Evolutionary conservation across 2,888 invertebrate genomes (phyloP).

Genomic region (Lasiommata megera): DNA sequence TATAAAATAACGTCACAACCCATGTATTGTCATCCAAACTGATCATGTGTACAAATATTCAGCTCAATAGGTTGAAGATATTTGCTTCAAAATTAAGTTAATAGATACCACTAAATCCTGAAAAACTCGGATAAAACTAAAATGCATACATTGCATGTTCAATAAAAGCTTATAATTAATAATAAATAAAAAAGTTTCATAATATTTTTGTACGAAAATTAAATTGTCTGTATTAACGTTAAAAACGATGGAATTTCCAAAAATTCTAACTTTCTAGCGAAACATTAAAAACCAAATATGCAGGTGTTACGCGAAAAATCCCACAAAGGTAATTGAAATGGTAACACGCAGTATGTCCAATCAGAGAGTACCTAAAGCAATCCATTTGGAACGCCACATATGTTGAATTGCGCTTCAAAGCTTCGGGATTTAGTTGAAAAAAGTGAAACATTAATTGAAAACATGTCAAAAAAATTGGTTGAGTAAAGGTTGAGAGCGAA

Average conservation of each 20-base stretch:
- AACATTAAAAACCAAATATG: background rate
- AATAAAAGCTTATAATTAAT: too few species aligned
- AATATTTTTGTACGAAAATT: background rate
- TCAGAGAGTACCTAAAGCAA: conserved; percentile 14
- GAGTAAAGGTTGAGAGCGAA: too few species aligned
- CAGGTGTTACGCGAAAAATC: conserved; percentile 10
- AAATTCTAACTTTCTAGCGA: background rate
- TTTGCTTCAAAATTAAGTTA: too few species aligned
- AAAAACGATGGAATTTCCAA: background rate
- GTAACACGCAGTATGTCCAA: conserved; percentile 21
- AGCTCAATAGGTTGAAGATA: too few species aligned
- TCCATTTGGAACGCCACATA: conserved; percentile 23
- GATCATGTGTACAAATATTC: too few species aligned
- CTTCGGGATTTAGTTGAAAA: background rate
- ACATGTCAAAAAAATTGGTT: background rate
- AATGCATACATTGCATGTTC: too few species aligned
- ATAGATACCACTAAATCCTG: too few species aligned
- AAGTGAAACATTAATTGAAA: background rate
- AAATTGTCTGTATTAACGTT: background rate
- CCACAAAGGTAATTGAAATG: conserved; percentile 28
- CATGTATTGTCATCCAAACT: too few species aligned
- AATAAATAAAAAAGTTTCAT: too few species aligned
- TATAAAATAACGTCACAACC: too few species aligned
- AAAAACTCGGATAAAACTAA: too few species aligned
- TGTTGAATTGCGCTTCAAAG: conserved; percentile 12